Base-by-base conservation (phyloP, 1,140 invertebrate species). In the Dryas iulia region DNA sequence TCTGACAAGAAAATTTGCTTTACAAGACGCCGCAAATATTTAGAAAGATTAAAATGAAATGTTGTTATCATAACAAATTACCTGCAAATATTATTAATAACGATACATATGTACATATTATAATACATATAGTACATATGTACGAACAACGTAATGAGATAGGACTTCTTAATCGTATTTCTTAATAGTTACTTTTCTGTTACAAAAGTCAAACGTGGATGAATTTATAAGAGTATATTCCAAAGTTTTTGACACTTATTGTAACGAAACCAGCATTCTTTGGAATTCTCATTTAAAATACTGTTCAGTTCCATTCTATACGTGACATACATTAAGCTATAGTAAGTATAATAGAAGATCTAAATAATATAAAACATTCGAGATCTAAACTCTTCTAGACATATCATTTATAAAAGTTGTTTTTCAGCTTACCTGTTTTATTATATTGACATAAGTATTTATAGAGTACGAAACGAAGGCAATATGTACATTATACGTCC, bases 1-100 rank as follows among this genome's bases (percentile, higher is more conserved):
- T 83, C 75, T 61, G 35, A 64, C 25, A n/a, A 11, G 25, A 35
- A 59, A 47, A 30, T 25, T 59, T 65, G 62, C 70, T 65, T 76
- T 66, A 70, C 66, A 71, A 64, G 62, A 60, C 33, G 52, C 56
- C n/a, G 6, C 2, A 5, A 6, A 3, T 8, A n/a, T 21, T 10
- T 21, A n/a, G 6, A 21, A 18, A 21, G 39, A 47, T 47, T 0
- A 8, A 18, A 18, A 18, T 47, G 18, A 35, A 35, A 35, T 47
- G 30, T 31, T 31, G 4, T 10, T 4, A 31, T 10, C 0, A 21
- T 21, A 8, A 47, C 6, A 21, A 8, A 10, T 47, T 47, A 18
- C 5, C 2, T 39, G 14, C 7, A 7, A 35, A 14, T 35, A 35
- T 35, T 35, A n/a, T 35, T 3, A 35, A 0, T 10, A 0, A n/a